A percentile compares a stretch with the other conserved stretches of the same genome.
phyloP scores from a whole-genome alignment of 2,797 vertebrate species.

The Pachyuromys duprasi region DNA sequence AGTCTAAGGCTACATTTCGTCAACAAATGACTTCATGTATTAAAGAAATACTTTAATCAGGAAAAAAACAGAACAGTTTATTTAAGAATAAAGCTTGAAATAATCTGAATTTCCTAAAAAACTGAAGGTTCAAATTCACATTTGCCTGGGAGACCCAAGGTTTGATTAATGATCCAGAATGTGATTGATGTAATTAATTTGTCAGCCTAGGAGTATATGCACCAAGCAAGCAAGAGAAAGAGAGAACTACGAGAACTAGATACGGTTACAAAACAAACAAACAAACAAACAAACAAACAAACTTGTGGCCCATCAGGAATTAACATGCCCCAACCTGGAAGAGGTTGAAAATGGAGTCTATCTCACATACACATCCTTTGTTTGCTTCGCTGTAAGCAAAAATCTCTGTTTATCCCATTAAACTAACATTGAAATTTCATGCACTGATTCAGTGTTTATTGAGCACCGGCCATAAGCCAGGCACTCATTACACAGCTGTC shows the following conservation, averaged over 20 bases:
- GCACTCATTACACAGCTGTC: not conserved
- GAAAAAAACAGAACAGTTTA: not conserved
- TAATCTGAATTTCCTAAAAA: not conserved
- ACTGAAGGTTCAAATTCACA: not conserved
- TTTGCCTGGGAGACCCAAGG: not conserved
- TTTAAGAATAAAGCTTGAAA: not conserved
- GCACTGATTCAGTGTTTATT: not conserved
- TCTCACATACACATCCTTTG: not conserved
- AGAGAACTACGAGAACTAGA: no score
- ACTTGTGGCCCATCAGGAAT: not conserved
- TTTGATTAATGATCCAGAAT: not conserved
- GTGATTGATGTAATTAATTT: not conserved
- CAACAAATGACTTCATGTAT: not conserved
- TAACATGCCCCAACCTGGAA: not conserved
- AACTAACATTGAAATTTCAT: not conserved
- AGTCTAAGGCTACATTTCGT: not conserved
- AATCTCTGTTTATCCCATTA: not conserved
- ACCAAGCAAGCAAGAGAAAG: not conserved
- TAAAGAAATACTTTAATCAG: not conserved
- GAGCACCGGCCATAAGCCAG: not conserved
- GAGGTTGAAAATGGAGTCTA: not conserved
- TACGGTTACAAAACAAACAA: not conserved
- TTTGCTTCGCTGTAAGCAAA: not conserved
- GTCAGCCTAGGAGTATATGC: no score
- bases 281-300: not conserved